A percentile compares a stretch with the other conserved stretches of the same genome.
Conservation (phyloP, 2,888 invertebrate species). For the Nemotelus pantherinus region DNA sequence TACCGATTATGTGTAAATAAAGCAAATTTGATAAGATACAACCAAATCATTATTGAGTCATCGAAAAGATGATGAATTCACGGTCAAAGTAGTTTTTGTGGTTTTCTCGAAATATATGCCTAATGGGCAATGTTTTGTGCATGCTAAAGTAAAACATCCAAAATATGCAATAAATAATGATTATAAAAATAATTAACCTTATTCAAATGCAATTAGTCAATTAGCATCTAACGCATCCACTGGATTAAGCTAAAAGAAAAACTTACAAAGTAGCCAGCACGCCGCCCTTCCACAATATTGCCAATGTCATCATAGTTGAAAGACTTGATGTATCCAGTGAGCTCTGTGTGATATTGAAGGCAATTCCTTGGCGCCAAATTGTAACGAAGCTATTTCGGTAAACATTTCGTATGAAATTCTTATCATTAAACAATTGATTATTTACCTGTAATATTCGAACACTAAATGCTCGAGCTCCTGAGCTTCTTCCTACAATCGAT, state of each 20-base stretch:
- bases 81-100: too few relatives aligned
- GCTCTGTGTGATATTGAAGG: conserved; percentile 73
- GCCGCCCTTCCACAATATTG: conserved; percentile 67
- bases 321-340: conserved; percentile 72
- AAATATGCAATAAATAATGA: too few relatives aligned
- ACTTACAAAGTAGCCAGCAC: conserved; percentile 72
- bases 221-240: too few relatives aligned
- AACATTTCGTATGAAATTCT: not conserved
- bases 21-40: too few relatives aligned
- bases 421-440: not conserved
- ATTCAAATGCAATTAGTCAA: too few relatives aligned
- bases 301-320: conserved; percentile 76
- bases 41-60: too few relatives aligned
- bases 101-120: too few relatives aligned
- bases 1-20: too few relatives aligned
- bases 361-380: conserved; percentile 69
- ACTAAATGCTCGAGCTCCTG: conserved; percentile 70
- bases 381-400: conserved; percentile 33
- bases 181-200: too few relatives aligned
- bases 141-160: too few relatives aligned
- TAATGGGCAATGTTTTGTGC: too few relatives aligned
- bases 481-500: conserved; percentile 70
- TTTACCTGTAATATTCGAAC: conserved; percentile 71
- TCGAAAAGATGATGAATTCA: too few relatives aligned
- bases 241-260: not conserved